These are phyloP conservation scores for Propithecus deckenii DNA, from an alignment of 2,797 vertebrate species.

Conservation along the genomic window DNA sequence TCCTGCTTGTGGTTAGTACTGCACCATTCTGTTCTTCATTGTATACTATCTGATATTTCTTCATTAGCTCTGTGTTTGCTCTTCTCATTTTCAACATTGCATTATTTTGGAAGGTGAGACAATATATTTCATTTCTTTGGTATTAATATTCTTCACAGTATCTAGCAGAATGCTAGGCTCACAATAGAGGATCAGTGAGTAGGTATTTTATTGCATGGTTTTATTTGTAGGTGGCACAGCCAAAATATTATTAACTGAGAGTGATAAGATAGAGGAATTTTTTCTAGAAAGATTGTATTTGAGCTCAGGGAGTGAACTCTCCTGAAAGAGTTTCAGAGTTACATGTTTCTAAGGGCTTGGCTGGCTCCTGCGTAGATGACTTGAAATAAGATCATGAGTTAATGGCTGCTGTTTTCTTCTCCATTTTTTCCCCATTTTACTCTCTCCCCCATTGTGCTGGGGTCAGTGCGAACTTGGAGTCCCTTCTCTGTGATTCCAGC, in stretches of 20 bases:
- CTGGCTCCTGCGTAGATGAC: neutral
- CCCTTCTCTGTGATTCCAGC: neutral
- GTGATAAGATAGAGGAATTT: neutral
- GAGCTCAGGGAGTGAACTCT: neutral
- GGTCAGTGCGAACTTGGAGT: neutral
- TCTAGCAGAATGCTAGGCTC: neutral
- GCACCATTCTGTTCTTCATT: neutral
- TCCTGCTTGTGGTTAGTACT: neutral
- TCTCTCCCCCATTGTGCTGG: neutral
- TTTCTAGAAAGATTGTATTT: constrained; percentile 15
- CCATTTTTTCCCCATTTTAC: neutral
- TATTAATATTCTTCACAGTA: neutral
- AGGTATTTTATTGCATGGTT: neutral
- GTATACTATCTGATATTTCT: neutral
- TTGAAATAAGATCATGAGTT: neutral
- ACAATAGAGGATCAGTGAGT: neutral
- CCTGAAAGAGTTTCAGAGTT: neutral
- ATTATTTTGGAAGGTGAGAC: neutral
- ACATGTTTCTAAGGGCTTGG: neutral
- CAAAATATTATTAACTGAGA: neutral
- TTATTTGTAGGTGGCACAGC: neutral
- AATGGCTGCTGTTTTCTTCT: neutral
- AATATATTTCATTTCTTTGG: neutral
- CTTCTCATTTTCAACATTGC: neutral
- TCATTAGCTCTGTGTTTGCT: neutral